Evolutionary conservation across 2,888 invertebrate species (phyloP), one percentile per base, ranked within the genome.

Genomic region (Frankliniella fusca): DNA sequence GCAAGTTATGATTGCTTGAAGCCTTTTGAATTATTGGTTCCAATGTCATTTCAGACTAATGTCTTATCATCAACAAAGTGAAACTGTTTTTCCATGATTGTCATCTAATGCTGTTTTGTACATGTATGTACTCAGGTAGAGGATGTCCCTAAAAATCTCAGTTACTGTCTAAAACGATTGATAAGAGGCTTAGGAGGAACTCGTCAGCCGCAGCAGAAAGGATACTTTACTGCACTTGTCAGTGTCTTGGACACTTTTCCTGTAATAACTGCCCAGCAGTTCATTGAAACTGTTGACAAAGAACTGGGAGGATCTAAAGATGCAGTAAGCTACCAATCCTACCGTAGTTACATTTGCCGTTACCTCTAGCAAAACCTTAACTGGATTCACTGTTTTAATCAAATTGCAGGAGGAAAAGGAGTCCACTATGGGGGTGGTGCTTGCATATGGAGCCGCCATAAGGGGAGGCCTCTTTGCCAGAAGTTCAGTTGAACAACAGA

Each of bases 141-240:
- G 23, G 70, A 23, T 70, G 70, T n/a, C n/a, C 70, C 70, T 81
- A 90, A 90, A 86, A 93, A 94, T 86, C 84, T 92, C 18, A 88
- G 90, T 80, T 94, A 94, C 88, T 91, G 91, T 0, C 86, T 95
- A 61, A 92, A 91, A 84, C 90, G 95, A 85, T 87, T 94, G 81
- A 89, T 95, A 3, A 89, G 94, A 84, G 94, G 94, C 83, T 88
- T 94, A 83, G 94, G 94, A 65, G 92, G 94, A 1, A 70, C n/a
- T 7, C n/a, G 23, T 5, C 11, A 70, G 23, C 23, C 23, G 3
- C 23, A 23, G 10, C n/a, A 20, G 10, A 70, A 70, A 7, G 70
- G 70, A 23, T 70, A 20, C 23, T 70, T 70, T 7, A 70, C 70
- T n/a, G 70, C 70, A 23, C 23, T 70, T n/a, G 70, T 70, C 23